These are phyloP conservation scores for Tamias sibiricus DNA, from an alignment of 2,113 vertebrate genomes.

Conservation along the genomic window DNA sequence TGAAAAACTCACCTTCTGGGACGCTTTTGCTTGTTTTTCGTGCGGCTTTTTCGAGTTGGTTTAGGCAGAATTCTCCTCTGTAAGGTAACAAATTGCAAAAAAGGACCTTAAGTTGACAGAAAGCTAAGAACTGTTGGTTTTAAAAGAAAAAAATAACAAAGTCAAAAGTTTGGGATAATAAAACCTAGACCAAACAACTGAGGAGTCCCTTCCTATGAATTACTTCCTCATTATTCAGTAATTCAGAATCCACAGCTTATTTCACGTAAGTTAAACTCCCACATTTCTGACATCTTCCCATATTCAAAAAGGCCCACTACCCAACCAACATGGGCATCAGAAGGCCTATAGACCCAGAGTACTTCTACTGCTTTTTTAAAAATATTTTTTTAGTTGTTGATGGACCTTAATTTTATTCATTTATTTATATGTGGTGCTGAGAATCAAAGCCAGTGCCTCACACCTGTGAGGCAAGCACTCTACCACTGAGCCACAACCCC, in stretches of 20 bases:
- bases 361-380: no score
- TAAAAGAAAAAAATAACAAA: neutral
- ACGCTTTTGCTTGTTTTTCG: constrained; percentile 98
- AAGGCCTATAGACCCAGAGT: accelerated
- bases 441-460: no score
- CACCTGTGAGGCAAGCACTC: no score
- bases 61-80: constrained; percentile 99
- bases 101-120: neutral
- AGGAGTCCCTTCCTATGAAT: neutral
- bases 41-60: constrained; percentile 98
- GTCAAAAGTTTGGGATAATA: accelerated
- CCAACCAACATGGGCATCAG: accelerated
- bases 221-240: no score
- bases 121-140: neutral
- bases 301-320: no score
- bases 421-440: no score
- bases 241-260: neutral
- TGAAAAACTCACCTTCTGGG: constrained; percentile 92
- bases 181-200: neutral
- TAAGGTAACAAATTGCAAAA: neutral
- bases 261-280: accelerated
- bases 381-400: no score
- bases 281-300: neutral
- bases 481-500: no score
- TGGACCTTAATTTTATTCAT: no score